phyloP scores from a whole-genome alignment of 2,113 vertebrate genomes.

The Danio rerio region GRCz12tu NC_133194.1:11333501-11334000 shows the following conservation, averaged over 20 bases:
- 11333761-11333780: constrained; percentile 40
- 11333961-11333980: constrained; percentile 28
- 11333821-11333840: constrained; percentile 1
- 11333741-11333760: constrained; percentile 8
- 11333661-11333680: constrained; percentile 73
- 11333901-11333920: constrained; percentile 7
- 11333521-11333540: constrained; percentile 68
- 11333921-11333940: constrained; percentile 32
- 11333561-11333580: constrained; percentile 75
- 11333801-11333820: constrained; percentile 46
- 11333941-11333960: constrained; percentile 55
- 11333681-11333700: constrained; percentile 30
- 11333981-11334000: constrained; percentile 37
- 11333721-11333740: constrained; percentile 28
- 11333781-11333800: constrained; percentile 46
- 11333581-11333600: constrained; percentile 76
- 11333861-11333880: constrained; percentile 49
- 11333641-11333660: constrained; percentile 76
- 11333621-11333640: constrained; percentile 73
- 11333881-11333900: constrained; percentile 33
- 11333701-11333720: neutral
- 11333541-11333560: constrained; percentile 76
- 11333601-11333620: constrained; percentile 75
- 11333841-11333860: constrained; percentile 12
- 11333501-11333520: constrained; percentile 26